Base-by-base conservation (phyloP, 1,140 invertebrate genomes). In the Cryptotermes secundus region DNA sequence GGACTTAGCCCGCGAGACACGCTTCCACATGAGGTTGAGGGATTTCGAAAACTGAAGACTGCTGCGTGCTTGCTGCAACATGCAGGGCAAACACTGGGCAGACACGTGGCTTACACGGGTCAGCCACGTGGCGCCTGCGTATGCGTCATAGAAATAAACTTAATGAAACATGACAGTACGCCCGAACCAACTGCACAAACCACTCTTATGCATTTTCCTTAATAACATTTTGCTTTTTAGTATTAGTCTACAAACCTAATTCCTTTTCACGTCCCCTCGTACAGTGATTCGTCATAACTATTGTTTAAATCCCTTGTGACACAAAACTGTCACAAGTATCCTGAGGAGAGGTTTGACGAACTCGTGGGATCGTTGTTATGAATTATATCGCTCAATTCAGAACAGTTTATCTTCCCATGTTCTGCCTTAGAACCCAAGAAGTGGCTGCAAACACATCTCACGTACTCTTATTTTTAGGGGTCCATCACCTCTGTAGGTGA, bases 61-160 rank as follows among this genome's bases (percentile, higher is more conserved):
- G n/a, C 59, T 65, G 24, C 12, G n/a, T n/a, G 24, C 26, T 31
- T 9, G 26, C 59, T 65, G 59, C 59, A 65, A 65, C n/a, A 65
- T 65, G 59, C 12, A 65, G 59, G 59, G n/a, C 59, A 65, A 65
- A 65, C 59, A 65, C 24, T 9, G 59, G 59, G n/a, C 22, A 31
- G 59, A 4, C 59, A n/a, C 59, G 59, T 65, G 59, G 59, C 59
- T 14, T 12, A 12, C 59, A 65, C 59, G 59, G 26, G 59, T 65
- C 59, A 26, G 59, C 24, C 59, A 65, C 59, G 59, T 65, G 59
- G 59, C 59, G 26, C n/a, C 26, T 65, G n/a, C 59, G 59, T 65
- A 65, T 65, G 59, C 59, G 59, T 65, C 59, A 65, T 65, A 65
- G 59, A 65, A 65, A 65, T 65, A 65, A 65, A 65, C 59, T 65